Base-by-base conservation (phyloP, 2,797 vertebrate genomes). In the Neosalanx taihuensis region DNA sequence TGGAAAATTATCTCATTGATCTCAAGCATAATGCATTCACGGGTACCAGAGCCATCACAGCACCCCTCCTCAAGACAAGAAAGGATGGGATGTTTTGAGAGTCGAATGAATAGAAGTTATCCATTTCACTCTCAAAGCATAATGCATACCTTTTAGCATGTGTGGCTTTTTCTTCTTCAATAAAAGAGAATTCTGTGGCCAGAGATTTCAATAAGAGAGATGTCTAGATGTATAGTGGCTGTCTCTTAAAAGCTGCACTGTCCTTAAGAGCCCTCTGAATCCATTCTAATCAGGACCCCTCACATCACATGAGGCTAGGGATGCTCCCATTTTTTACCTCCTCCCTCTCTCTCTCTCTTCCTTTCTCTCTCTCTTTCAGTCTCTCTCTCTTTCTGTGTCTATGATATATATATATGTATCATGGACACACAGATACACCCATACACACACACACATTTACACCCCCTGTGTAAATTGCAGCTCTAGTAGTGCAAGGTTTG, bases 231-330 rank as follows among this genome's bases (percentile, higher is more conserved):
- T 70, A 76, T 78, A 75, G 77, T 35, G 75, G 73, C 74, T 72
- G 82, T 71, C 72, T 85, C 33, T 17, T 87, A 83, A 85, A 78
- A 76, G 75, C 77, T 75, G 79, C 82, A 85, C 76, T 85, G 18
- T 79, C 75, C 67, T 80, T 70, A 85, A 88, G 81, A 80, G 78
- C 64, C 80, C 62, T 60, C 56, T 89, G 77, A 88, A 89, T 81
- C 70, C 81, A 83, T 73, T 83, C 79, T 74, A 81, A 26, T 63
- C 31, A 51, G 51, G 17, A 18, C 46, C 35, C 46, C 18, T 23
- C 56, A 7, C 31, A 35, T 71, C 67, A 64, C 59, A 71, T 69
- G 56, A 69, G 10, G 41, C 41, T 46, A 46, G 7, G 10, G 41
- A 13, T 3, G 2, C 41, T 46, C 41, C 65, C 46, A 61, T 53